Evolutionary conservation across 1,140 invertebrate species (phyloP), one percentile per base, ranked within the genome.

Genomic region (Branchinecta lindahli): DNA sequence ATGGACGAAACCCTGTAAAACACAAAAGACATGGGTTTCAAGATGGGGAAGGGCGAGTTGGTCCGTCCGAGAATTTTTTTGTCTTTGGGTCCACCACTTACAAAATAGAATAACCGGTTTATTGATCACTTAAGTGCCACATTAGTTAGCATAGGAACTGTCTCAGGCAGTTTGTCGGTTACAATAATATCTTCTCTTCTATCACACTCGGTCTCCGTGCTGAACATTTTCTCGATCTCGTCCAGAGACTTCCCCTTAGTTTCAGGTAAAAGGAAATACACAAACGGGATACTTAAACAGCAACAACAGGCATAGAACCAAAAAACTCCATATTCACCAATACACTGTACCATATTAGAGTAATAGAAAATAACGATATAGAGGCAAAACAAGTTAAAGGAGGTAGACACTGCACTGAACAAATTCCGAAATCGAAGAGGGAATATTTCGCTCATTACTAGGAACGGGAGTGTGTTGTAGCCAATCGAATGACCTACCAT

Each of bases 401-500:
- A 75, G 9, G 80, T 76, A 7, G 80, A 77, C 47, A 82, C 69
- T 0, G 79, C 77, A 72, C 77, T 79, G n/a, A 82, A 78, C n/a
- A 78, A 70, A 46, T 80, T 79, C 61, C 79, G 72, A 21, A 78
- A 80, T 66, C 75, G 74, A 9, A 75, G 72, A 8, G 82, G 82
- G 61, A 83, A 79, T 7, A 83, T 73, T 76, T 83, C 82, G 7
- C 81, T 80, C 80, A 81, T 82, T 8, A 82, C 74, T 8, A 83
- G 73, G 75, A 79, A 81, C 4, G 82, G 82, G 44, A 83, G 78
- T 21, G 80, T 81, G 45, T 80, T 61, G 74, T 90, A 87, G 7
- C 94, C 94, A 33, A 95, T 78, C 0, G 91, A 92, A 79, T 96
- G 96, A 33, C 89, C 89, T 45, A 93, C 79, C 0, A 95, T 89